Base-by-base conservation (phyloP, 2,113 vertebrate species). In the Amblyopsis rosae region DNA sequence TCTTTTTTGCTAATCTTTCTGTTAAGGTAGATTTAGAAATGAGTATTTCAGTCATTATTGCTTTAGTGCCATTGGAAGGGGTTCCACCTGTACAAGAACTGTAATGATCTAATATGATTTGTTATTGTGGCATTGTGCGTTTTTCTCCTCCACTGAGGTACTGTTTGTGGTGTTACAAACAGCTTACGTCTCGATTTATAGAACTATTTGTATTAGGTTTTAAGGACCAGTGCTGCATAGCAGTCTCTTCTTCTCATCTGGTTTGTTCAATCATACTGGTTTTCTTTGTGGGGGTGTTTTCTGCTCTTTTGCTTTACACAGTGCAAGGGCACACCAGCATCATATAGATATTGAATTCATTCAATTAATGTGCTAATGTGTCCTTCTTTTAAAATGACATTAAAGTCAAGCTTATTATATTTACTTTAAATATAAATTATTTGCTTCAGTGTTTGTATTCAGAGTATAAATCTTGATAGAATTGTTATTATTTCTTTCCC, bases 361-460 rank as follows among this genome's bases (percentile, higher is more conserved):
- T 70, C 51, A 73, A 67, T 64, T 57, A 56, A 15, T 62, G 61
- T 61, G 54, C 74, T 80, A 50, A 63, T 64, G 76, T 75, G 67
- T 63, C 70, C 47, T 35, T 73, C 68, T 72, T 64, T 64, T 63
- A 13, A 81, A 84, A 75, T 62, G 68, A 55, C 70, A 59, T 83
- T 75, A 71, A 75, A 75, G 67, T 67, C 62, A 65, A 65, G 48
- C 59, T 62, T 48, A 73, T 19, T 67, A 2, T 56, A 12, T 76
- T 88, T 83, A 35, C 70, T 75, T 75, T 66, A 73, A 49, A 54
- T 53, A 62, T 72, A 59, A 59, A 46, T 13, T 63, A 46, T 35
- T 48, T 48, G 69, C 70, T 73, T 47, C 63, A 82, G 76, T 67
- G 47, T 87, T 73, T 70, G 70, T 65, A 78, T 54, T 70, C 15